These are phyloP conservation scores for Oreochromis niloticus DNA, from an alignment of 2,113 vertebrate species.

Conservation along the genomic window DNA sequence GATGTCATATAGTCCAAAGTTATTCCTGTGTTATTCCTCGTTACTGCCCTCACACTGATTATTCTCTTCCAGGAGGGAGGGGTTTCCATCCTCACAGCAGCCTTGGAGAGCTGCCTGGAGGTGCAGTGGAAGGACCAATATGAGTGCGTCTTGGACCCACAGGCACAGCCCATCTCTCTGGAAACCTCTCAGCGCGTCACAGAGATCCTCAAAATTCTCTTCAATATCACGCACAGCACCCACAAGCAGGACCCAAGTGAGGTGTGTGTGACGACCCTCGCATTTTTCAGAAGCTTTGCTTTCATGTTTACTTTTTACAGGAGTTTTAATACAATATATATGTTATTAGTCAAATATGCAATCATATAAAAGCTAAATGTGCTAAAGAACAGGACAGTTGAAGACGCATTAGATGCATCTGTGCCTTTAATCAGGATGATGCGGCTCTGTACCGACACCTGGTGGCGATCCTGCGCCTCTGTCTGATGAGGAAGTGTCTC, in stretches of 20 bases:
- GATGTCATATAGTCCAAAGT: not conserved
- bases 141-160: conserved; percentile 42
- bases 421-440: conserved; percentile 53
- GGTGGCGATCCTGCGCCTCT: conserved; percentile 72
- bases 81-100: conserved; percentile 60
- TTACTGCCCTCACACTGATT: not conserved
- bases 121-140: conserved; percentile 67
- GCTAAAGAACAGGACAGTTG: not conserved
- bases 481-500: conserved; percentile 65
- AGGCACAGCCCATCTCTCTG: conserved; percentile 48
- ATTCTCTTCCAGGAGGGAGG: conserved; percentile 53
- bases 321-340: not conserved
- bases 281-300: not conserved
- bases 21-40: not conserved
- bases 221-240: conserved; percentile 69
- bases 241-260: conserved; percentile 68
- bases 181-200: conserved; percentile 58
- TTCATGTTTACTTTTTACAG: not conserved
- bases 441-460: conserved; percentile 76
- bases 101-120: conserved; percentile 62
- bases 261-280: conserved; percentile 27
- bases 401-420: not conserved
- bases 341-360: not conserved
- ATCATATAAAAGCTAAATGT: not conserved
- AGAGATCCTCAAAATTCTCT: conserved; percentile 75